Evolutionary conservation across 2,797 vertebrate species (phyloP), one percentile per base, ranked within the genome.

Genomic region (Bovichtus diacanthus): DNA sequence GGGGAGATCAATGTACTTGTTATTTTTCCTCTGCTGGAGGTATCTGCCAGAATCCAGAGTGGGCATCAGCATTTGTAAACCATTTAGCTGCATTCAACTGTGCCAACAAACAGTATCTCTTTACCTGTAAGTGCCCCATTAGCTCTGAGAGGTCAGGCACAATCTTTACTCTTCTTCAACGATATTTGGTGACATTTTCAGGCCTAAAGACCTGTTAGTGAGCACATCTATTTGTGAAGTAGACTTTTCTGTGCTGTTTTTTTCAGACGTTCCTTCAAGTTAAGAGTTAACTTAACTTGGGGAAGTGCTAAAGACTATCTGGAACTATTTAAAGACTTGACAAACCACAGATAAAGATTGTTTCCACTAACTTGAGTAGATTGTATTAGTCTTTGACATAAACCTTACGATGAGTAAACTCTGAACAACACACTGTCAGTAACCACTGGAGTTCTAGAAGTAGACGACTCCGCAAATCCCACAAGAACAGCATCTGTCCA

Each of bases 51-150:
- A 18, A 58, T 54, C 64, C 73, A 76, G 34, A 74, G 49, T 12
- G 43, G 56, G 10, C 47, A 68, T 55, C 25, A 59, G 43, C 51
- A 70, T 84, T 71, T 71, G 39, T 56, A 61, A 69, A 68, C 11
- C 13, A 38, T 76, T 78, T 74, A 78, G 36, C 23, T 46, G 34
- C 38, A 36, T 58, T 80, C 21, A 44, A 1, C 50, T 72, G 39
- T 54, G 83, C 72, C 80, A 76, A 25, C 27, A 72, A 56, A 69
- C 47, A 41, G 36, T 18, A 44, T 76, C 19, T 61, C 41, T 46
- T 31, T 50, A 47, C 41, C 49, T 70, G 38, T 25, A 23, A 23
- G 60, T 18, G 55, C 61, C 55, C 76, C 55, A 44, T 76, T 51
- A 61, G 49, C 34, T 46, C 6, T 7, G 13, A 68, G 36, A 49